Percentiles rank a stretch among this genome's conserved stretches.
phyloP scores from a whole-genome alignment of 2,888 invertebrate species.

The Melanostoma mellinum region DNA sequence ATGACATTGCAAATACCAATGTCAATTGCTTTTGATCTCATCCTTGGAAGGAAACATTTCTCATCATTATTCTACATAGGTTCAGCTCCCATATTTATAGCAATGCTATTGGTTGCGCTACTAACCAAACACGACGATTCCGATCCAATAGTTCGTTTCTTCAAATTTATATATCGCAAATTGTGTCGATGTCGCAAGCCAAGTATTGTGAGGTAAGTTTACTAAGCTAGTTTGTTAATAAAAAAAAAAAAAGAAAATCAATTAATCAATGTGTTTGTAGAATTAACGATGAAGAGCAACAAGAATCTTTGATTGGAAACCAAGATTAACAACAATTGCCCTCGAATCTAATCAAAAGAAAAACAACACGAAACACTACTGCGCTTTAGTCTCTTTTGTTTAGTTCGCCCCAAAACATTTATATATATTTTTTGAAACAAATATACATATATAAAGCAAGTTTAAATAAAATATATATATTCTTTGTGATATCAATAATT shows the following conservation, averaged over 20 bases:
- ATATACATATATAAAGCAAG: constrained; percentile 53
- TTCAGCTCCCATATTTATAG: constrained; percentile 88
- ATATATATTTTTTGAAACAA: constrained; percentile 71
- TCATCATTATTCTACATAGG: constrained; percentile 90
- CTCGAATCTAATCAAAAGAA: background rate
- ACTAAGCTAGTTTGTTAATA: constrained; percentile 7
- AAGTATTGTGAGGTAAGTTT: constrained; percentile 79
- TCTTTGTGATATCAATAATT: constrained; percentile 69
- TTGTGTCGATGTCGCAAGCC: constrained; percentile 79
- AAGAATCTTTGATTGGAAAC: constrained; percentile 84
- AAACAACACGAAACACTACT: constrained; percentile 24
- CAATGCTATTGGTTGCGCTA: constrained; percentile 84
- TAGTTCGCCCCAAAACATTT: constrained; percentile 59
- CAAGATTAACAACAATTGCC: constrained; percentile 75
- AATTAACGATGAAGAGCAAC: constrained; percentile 85
- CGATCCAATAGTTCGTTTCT: constrained; percentile 87
- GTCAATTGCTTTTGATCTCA: constrained; percentile 92
- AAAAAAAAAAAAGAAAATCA: background rate
- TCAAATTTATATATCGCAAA: constrained; percentile 81
- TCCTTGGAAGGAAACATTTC: constrained; percentile 87
- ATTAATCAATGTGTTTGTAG: constrained; percentile 72
- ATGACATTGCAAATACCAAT: constrained; percentile 94
- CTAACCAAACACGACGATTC: constrained; percentile 91
- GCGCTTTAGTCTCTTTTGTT: constrained; percentile 51
- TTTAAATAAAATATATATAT: constrained; percentile 56